Percentiles rank a stretch among this genome's conserved stretches.
Conservation (phyloP, 2,113 vertebrate species). For the Onychostruthus taczanowskii region DNA sequence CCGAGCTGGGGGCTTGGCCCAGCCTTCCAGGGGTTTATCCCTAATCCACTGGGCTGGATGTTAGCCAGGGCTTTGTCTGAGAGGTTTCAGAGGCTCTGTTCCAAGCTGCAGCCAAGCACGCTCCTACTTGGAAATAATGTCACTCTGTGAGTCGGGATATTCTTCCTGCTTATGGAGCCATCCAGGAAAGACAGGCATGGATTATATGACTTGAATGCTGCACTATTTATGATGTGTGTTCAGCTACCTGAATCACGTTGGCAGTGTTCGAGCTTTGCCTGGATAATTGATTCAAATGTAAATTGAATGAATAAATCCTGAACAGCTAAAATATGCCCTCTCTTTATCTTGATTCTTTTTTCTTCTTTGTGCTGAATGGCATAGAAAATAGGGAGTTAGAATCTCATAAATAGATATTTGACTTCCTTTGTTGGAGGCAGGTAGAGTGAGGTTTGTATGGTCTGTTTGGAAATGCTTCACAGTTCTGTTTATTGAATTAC, state of each 20-base stretch:
- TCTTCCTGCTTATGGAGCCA: background rate
- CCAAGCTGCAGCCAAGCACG: background rate
- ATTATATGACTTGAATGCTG: background rate
- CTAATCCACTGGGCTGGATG: background rate
- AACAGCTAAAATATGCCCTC: slow-evolving; percentile 9
- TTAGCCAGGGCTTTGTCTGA: background rate
- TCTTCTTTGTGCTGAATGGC: background rate
- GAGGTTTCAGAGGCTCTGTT: background rate
- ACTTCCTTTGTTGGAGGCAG: background rate
- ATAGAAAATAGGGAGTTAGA: slow-evolving; percentile 2
- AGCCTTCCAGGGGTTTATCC: background rate
- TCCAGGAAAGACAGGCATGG: background rate
- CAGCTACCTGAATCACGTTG: slow-evolving; percentile 35
- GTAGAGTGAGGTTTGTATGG: background rate
- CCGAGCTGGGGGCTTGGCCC: background rate
- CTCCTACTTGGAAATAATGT: background rate
- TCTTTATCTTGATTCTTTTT: slow-evolving; percentile 33
- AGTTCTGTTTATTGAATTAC: background rate
- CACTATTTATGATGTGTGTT: background rate
- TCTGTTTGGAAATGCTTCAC: background rate
- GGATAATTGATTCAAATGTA: slow-evolving; percentile 57
- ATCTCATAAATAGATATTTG: slow-evolving; percentile 15
- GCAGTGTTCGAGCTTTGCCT: background rate
- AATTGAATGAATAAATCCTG: slow-evolving; percentile 44
- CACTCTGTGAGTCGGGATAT: accelerated